A percentile compares a stretch with the other conserved stretches of the same genome.
These are phyloP conservation scores for Ochropleura plecta DNA, from an alignment of 2,888 invertebrate species.

Conservation along the genomic window DNA sequence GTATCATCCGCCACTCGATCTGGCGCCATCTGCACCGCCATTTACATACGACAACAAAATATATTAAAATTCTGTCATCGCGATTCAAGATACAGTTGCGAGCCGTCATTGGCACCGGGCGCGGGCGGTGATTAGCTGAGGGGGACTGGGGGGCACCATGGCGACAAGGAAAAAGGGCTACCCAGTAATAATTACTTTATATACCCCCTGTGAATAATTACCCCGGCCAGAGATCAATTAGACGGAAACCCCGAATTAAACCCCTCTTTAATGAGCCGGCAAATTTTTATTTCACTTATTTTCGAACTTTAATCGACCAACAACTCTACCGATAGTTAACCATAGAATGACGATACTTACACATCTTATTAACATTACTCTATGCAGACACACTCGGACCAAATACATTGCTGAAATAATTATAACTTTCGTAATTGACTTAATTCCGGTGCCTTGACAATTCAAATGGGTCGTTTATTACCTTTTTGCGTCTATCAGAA, in stretches of 20 bases:
- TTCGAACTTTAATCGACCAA: constrained; percentile 64
- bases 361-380: neutral
- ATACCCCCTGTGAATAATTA: constrained; percentile 90
- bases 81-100: constrained; percentile 86
- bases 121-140: constrained; percentile 85
- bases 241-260: constrained; percentile 85
- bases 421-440: constrained; percentile 66
- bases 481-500: constrained; percentile 68
- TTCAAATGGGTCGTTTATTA: constrained; percentile 76
- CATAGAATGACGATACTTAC: neutral
- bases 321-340: constrained; percentile 35
- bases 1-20: constrained; percentile 66
- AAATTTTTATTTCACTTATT: constrained; percentile 82
- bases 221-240: constrained; percentile 88
- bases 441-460: constrained; percentile 72
- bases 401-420: constrained; percentile 48
- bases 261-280: constrained; percentile 84
- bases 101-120: constrained; percentile 88
- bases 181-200: constrained; percentile 89
- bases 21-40: constrained; percentile 81
- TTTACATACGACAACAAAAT: constrained; percentile 89
- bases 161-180: constrained; percentile 90
- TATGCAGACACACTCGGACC: neutral
- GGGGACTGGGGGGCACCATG: constrained; percentile 71
- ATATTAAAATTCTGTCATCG: constrained; percentile 90